Percentiles rank a stretch among this genome's conserved stretches.
Evolutionary conservation across 2,888 invertebrate genomes (phyloP).

Genomic region (Frankliniella intonsa): DNA sequence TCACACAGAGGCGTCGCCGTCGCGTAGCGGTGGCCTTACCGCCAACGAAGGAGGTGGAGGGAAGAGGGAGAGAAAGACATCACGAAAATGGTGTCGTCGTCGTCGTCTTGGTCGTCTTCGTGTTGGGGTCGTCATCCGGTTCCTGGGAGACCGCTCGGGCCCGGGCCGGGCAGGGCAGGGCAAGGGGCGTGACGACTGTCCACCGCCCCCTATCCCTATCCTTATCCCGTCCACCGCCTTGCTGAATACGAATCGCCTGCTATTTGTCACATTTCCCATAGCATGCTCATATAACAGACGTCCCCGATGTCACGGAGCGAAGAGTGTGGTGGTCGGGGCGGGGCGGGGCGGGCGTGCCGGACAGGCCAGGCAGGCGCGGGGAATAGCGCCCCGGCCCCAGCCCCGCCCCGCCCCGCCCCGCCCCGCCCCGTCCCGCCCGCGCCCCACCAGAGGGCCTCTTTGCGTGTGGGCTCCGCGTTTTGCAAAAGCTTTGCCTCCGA

Average conservation of each 20-base stretch:
- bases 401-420: neutral
- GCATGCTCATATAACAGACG: neutral
- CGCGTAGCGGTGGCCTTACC: too few species aligned
- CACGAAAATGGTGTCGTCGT: slow-evolving; percentile 22
- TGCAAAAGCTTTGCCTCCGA: neutral
- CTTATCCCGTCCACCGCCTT: neutral
- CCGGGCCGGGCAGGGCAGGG: neutral
- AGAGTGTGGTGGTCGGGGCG: too few species aligned
- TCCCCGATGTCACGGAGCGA: neutral
- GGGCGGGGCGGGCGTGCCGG: too few species aligned
- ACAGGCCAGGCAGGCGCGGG: too few species aligned
- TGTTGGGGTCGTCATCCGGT: slow-evolving; percentile 4
- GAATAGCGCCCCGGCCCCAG: neutral
- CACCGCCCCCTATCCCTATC: neutral
- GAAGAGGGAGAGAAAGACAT: neutral
- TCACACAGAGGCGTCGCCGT: too few species aligned
- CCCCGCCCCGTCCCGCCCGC: neutral
- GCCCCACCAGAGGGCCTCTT: neutral
- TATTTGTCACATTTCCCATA: slow-evolving; percentile 23
- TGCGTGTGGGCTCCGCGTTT: too few species aligned
- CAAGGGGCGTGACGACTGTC: neutral
- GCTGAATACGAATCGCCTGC: slow-evolving; percentile 21
- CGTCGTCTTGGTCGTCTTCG: neutral
- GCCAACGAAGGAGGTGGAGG: neutral
- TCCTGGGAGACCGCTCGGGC: slow-evolving; percentile 8